A percentile compares a stretch with the other conserved stretches of the same genome.
These are phyloP conservation scores for Semotilus atromaculatus DNA, from an alignment of 2,797 vertebrate genomes.

Conservation along the genomic window DNA sequence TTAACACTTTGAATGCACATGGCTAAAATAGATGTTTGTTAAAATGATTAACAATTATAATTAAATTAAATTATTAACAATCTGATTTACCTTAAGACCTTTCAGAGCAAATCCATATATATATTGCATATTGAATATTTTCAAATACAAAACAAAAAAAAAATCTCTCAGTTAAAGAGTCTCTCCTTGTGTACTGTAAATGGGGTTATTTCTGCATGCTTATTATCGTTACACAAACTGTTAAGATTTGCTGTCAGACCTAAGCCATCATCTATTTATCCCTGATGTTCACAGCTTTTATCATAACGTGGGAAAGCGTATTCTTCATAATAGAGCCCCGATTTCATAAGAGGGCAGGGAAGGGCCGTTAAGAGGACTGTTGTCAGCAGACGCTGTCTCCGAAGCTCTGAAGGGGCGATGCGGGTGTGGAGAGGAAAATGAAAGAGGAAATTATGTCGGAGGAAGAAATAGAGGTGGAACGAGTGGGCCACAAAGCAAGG, in stretches of 20 bases:
- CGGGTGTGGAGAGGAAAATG: slow-evolving; percentile 49
- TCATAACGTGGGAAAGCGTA: slow-evolving; percentile 35
- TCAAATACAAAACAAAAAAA: neutral
- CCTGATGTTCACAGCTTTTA: slow-evolving; percentile 50
- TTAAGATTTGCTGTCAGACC: slow-evolving; percentile 27
- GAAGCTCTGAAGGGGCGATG: slow-evolving; percentile 31
- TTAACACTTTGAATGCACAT: neutral
- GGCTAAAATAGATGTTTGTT: neutral
- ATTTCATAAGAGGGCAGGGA: slow-evolving; percentile 55
- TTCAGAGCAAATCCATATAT: neutral
- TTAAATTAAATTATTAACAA: too few species aligned
- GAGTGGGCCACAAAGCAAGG: slow-evolving; percentile 36
- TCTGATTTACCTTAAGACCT: neutral
- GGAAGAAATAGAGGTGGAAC: slow-evolving; percentile 22
- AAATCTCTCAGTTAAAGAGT: neutral
- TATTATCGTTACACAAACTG: slow-evolving; percentile 46
- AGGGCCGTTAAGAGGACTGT: slow-evolving; percentile 38
- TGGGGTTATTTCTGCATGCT: neutral
- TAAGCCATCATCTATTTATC: slow-evolving; percentile 50
- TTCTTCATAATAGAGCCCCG: slow-evolving; percentile 50
- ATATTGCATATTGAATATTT: neutral
- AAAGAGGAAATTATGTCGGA: slow-evolving; percentile 47
- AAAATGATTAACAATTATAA: too few species aligned
- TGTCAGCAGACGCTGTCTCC: slow-evolving; percentile 21
- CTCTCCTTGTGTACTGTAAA: neutral